phyloP scores from a whole-genome alignment of 2,113 vertebrate genomes.

The Corythornis madagascariensis region DNA sequence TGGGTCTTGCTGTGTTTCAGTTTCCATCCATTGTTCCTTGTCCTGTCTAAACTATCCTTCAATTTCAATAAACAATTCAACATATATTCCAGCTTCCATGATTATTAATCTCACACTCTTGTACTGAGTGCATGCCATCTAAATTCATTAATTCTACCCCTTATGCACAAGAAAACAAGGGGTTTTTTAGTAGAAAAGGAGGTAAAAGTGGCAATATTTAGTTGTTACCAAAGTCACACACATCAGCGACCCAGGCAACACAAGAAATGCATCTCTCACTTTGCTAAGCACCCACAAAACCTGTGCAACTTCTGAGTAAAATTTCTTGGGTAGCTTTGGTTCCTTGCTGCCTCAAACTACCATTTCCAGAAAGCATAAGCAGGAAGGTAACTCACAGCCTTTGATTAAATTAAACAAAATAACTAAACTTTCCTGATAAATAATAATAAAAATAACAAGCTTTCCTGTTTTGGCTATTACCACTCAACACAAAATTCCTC shows the following conservation, averaged over 20 bases:
- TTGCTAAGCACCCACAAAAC: background rate
- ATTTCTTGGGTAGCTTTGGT: background rate
- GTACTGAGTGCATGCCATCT: background rate
- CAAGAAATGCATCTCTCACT: background rate
- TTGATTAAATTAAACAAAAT: background rate
- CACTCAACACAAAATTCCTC: background rate
- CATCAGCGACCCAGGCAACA: background rate
- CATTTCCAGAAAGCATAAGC: background rate
- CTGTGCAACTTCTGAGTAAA: background rate
- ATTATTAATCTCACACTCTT: background rate
- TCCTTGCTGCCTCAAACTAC: background rate
- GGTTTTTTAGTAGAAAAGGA: background rate
- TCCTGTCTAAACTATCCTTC: background rate
- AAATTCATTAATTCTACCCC: background rate
- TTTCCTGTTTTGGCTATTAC: background rate
- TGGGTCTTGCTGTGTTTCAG: background rate
- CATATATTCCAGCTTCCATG: background rate
- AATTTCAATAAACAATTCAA: background rate
- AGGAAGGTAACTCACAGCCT: background rate
- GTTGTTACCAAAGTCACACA: background rate
- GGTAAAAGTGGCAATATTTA: background rate
- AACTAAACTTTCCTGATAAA: background rate
- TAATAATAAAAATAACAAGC: too few relatives aligned
- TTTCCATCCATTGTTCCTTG: background rate
- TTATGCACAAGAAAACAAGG: accelerated